Evolutionary conservation across 1,140 invertebrate genomes (phyloP), one percentile per base, ranked within the genome.

Genomic region (Bemisia tabaci): DNA sequence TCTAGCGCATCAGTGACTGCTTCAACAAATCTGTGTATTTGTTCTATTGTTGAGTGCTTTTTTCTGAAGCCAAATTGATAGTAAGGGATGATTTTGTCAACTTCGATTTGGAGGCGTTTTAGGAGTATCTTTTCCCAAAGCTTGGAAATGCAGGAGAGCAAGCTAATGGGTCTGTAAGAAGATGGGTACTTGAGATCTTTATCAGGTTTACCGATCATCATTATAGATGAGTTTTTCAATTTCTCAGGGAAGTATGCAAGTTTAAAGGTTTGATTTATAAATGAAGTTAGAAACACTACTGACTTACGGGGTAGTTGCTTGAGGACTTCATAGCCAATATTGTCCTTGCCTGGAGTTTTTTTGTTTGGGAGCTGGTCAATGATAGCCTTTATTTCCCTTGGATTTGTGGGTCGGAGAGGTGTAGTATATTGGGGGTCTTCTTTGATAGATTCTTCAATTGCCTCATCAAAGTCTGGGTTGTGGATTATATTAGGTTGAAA

Each of bases 161-260:
- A 48, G 25, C 72, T 68, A 33, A 76, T 76, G 12, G 75, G 76
- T 24, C 73, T 26, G 39, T 71, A 71, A 5, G 72, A 71, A 0
- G 73, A 66, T 1, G 67, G 59, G 1, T 67, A 62, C 21, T 68
- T 59, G 1, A 66, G 65, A 65, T 69, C 62, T 62, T 69, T 71
- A 21, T 68, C 64, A 26, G 72, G 68, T 68, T 76, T 77, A 1
- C 71, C 72, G 1, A 76, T 72, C n/a, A 75, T 70, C 11, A 77
- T 71, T 17, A 78, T 72, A 64, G 73, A 63, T 1, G 75, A 72
- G 17, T 73, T 67, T 68, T 77, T 78, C 74, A 73, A 78, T 39
- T 72, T 70, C 0, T 60, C 1, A 1, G 67, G 67, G 9, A 39
- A 68, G 48, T 68, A 68, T 12, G 62, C 64, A 0, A 64, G 59